These are phyloP conservation scores for Apaloderma vittatum DNA, from an alignment of 2,113 vertebrate species.

Conservation along the genomic window DNA sequence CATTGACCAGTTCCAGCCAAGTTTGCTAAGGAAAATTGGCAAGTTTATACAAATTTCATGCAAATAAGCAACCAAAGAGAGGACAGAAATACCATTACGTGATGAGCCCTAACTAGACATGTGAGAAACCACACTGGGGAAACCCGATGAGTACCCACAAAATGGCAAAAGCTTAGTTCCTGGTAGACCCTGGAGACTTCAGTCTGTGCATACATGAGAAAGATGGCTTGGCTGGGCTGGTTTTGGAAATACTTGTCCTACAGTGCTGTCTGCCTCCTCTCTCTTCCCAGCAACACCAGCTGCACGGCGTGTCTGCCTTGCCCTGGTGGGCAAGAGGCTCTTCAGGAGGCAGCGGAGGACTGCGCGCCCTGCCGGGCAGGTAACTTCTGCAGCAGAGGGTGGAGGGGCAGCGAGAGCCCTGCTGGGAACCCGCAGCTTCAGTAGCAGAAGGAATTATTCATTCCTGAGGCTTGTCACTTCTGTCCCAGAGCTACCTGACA, in stretches of 20 bases:
- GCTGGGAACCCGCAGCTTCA: accelerated
- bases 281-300: conserved; percentile 73
- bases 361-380: conserved; percentile 85
- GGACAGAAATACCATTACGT: neutral
- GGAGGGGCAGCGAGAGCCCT: accelerated
- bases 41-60: neutral
- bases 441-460: accelerated
- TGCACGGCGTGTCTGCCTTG: conserved; percentile 81
- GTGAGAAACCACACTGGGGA: neutral
- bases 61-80: neutral
- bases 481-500: neutral
- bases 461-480: accelerated
- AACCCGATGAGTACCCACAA: accelerated
- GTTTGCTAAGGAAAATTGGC: neutral
- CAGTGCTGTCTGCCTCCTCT: neutral
- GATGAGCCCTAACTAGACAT: neutral
- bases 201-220: accelerated
- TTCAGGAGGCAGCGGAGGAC: conserved; percentile 64
- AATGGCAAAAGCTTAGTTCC: neutral
- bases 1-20: neutral
- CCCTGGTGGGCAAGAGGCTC: conserved; percentile 81
- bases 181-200: neutral
- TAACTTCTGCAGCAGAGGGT: neutral
- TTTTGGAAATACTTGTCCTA: neutral
- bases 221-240: neutral